phyloP scores from a whole-genome alignment of 30 jellyfish, hydroid and myxozoan genomes.

The Phacellophora camtschatica region DNA sequence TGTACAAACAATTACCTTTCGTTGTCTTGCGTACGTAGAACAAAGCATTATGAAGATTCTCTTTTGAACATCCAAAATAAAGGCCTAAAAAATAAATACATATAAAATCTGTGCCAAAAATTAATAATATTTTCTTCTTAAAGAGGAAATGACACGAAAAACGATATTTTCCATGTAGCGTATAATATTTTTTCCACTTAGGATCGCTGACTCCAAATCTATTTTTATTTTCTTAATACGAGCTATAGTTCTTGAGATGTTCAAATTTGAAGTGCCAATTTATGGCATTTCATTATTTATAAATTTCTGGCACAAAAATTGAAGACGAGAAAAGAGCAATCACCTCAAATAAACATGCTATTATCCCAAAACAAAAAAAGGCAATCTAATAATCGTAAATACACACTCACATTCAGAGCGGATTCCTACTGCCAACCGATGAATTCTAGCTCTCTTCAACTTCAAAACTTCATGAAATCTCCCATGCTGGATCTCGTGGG shows the following conservation, averaged over 20 bases:
- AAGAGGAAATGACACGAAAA: too few species aligned
- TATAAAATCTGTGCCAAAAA: background rate
- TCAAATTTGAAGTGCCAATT: too few species aligned
- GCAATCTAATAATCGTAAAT: background rate
- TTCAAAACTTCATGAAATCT: background rate
- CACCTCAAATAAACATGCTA: background rate
- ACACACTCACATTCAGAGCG: conserved; percentile 54
- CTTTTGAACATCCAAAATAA: conserved; percentile 43
- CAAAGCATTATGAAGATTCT: conserved; percentile 34
- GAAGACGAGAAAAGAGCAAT: background rate
- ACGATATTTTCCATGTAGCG: too few species aligned
- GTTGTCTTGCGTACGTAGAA: conserved; percentile 39
- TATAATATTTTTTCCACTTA: too few species aligned
- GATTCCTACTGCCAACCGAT: conserved; percentile 40
- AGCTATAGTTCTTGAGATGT: too few species aligned
- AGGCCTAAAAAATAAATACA: conserved; percentile 23
- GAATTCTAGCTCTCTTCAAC: conserved; percentile 8
- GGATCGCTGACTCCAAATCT: too few species aligned
- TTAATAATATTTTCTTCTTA: too few species aligned
- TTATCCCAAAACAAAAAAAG: background rate
- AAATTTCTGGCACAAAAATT: too few species aligned
- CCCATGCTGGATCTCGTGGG: conserved; percentile 11
- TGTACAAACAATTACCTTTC: conserved; percentile 1
- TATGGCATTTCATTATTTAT: too few species aligned
- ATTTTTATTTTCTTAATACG: too few species aligned